Evolutionary conservation across 2,797 vertebrate genomes (phyloP), one percentile per base, ranked within the genome.

Genomic region (Tolypeutes matacus): DNA sequence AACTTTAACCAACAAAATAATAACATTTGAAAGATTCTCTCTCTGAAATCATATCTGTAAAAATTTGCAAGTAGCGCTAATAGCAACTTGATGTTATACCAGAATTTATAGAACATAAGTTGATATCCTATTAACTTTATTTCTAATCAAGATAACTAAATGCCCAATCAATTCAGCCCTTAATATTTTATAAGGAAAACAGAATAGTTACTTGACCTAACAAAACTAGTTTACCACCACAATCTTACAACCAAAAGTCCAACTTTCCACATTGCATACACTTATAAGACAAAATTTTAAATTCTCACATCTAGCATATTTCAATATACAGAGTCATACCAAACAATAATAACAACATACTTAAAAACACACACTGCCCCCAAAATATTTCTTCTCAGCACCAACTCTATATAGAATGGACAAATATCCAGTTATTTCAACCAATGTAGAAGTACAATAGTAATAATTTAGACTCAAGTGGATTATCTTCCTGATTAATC

Each of bases 1-100:
- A 42, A 67, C 23, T 3, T 92, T 69, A 58, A 94, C 49, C 49
- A 88, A 93, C 58, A 85, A 21, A 94, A 83, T 15, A 7, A 86
- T 64, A 77, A 70, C 42, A 49, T 80, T 96, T 76, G 9, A 51
- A 88, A 93, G 86, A 75, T 18, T 88, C 13, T 96, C 84, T 80
- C 36, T 12, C n/a, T 65, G 14, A 80, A 96, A 76, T 93, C 65
- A 75, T 56, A 91, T 72, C 91, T 95, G 34, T 86, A 80, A 46
- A 75, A 46, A 75, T 53, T 86, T 53, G 67, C 39, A 70, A 81
- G 64, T 3, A 88, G 39, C 46, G 83, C 21, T 27, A 94, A 95
- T 11, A 88, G 88, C 91, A 91, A 95, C 95, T 85, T 80, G 8
- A 84, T 18, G 46, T 70, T 29, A 20, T 34, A 58, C 29, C 53